Conservation (phyloP, 2,888 invertebrate genomes). For the Amitus sp. region DNA sequence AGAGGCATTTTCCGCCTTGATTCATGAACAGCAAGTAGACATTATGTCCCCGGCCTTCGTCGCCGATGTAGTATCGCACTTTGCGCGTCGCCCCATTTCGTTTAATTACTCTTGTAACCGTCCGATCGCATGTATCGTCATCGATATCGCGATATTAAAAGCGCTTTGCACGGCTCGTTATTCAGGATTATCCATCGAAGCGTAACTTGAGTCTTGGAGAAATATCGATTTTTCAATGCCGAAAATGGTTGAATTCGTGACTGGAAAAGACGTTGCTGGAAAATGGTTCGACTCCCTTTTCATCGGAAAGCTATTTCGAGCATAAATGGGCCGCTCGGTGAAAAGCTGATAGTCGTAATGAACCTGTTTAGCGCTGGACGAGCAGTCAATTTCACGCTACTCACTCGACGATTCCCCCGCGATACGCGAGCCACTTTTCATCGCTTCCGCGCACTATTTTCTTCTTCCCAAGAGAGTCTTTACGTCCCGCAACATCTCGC, state of each 20-base stretch:
- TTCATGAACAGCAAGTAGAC: constrained; percentile 24
- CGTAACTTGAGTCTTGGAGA: no score
- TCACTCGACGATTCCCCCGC: constrained; percentile 31
- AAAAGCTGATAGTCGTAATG: constrained; percentile 41
- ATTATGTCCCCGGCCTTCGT: constrained; percentile 12
- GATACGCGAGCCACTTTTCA: constrained; percentile 26
- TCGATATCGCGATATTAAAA: constrained; percentile 12
- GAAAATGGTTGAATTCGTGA: no score
- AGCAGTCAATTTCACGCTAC: constrained; percentile 41
- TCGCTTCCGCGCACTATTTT: constrained; percentile 36
- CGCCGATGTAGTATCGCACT: constrained; percentile 13
- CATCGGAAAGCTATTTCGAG: constrained; percentile 27
- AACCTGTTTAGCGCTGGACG: constrained; percentile 40
- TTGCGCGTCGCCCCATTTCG: constrained; percentile 17
- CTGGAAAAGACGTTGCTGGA: no score
- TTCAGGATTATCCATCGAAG: background rate
- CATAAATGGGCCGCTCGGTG: constrained; percentile 36
- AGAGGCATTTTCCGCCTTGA: constrained; percentile 32
- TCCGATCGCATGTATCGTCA: constrained; percentile 11
- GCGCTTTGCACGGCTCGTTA: background rate
- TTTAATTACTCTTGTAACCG: constrained; percentile 29
- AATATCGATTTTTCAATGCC: no score
- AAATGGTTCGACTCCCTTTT: no score
- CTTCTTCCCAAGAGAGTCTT: constrained; percentile 25
- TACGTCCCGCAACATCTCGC: constrained; percentile 16